These are phyloP conservation scores for Lypha dubia DNA, from an alignment of 2,888 invertebrate genomes.

Conservation along the genomic window DNA sequence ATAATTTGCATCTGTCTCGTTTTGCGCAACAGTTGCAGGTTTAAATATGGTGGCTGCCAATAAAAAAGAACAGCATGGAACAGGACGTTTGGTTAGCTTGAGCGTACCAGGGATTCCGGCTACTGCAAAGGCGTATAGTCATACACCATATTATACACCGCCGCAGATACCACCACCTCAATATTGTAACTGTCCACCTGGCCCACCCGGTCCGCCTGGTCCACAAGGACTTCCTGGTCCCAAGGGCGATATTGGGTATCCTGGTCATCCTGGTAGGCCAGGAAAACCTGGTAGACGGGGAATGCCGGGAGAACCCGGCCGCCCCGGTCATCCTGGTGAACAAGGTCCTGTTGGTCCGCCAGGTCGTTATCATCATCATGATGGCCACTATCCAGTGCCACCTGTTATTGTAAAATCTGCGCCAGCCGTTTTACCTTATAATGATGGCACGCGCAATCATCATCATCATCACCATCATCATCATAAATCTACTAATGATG, in stretches of 20 bases:
- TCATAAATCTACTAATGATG: constrained; percentile 23
- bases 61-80: constrained; percentile 6
- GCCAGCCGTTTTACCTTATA: neutral
- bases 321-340: constrained; percentile 4
- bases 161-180: constrained; percentile 12
- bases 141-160: constrained; percentile 28
- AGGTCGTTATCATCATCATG: neutral
- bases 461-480: constrained; percentile 55
- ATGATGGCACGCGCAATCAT: neutral
- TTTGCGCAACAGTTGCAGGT: constrained; percentile 13
- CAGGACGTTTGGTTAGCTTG: constrained; percentile 34
- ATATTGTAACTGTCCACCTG: constrained; percentile 56
- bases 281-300: constrained; percentile 45
- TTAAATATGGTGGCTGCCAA: neutral
- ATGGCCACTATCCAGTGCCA: constrained; percentile 2
- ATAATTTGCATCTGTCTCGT: too few relatives aligned
- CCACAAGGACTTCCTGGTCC: constrained; percentile 25
- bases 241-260: constrained; percentile 50
- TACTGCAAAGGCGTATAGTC: neutral
- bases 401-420: constrained; percentile 10
- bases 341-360: constrained; percentile 48
- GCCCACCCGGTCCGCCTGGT: constrained; percentile 55
- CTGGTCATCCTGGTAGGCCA: constrained; percentile 29
- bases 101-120: neutral
- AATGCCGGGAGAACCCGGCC: constrained; percentile 30